Evolutionary conservation across 2,113 vertebrate genomes (phyloP), one percentile per base, ranked within the genome.

Genomic region (Podarcis cretensis): DNA sequence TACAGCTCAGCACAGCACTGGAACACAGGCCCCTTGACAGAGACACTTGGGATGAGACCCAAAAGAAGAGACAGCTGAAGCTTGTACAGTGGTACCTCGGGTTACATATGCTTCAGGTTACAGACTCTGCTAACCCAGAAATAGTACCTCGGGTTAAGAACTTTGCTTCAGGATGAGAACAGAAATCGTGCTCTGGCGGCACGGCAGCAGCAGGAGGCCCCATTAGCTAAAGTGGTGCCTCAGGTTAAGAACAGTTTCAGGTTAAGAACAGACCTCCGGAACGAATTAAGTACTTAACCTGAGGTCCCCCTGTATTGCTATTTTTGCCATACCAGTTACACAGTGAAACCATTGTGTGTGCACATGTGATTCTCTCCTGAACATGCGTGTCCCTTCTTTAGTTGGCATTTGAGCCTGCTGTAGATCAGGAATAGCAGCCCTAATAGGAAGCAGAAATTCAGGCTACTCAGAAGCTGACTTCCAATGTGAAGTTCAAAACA

Each of bases 381-480:
- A 87, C 40, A 68, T 5, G 8, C 66, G 25, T 23, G 77, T 35
- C 37, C 10, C 43, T 80, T 69, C 76, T 69, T 54, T 32, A 4
- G 21, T 79, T 59, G 35, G n/a, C 25, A 69, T 14, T 37, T 71
- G 27, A 59, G 54, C 37, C 13, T 54, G 48, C 48, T 54, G 10
- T 54, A 10, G 48, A 54, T 54, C 48, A 54, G 48, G 48, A 54
- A 54, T 54, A 30, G 35, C 5, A 87, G 30, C 10, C 79, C 25
- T 87, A 75, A 92, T 83, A 68, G 88, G 80, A 73, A 77, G 63
- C 79, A 66, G 37, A 32, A 90, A 86, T 21, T 21, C 69, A 32
- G 20, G 43, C 6, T 37, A 80, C 23, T 0, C 0, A 57, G 9
- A 65, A 78, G 79, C 27, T 1, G 59, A 6, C 77, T 80, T 65